Base-by-base conservation (phyloP, 2,113 vertebrate genomes). In the Anoura caudifer region DNA sequence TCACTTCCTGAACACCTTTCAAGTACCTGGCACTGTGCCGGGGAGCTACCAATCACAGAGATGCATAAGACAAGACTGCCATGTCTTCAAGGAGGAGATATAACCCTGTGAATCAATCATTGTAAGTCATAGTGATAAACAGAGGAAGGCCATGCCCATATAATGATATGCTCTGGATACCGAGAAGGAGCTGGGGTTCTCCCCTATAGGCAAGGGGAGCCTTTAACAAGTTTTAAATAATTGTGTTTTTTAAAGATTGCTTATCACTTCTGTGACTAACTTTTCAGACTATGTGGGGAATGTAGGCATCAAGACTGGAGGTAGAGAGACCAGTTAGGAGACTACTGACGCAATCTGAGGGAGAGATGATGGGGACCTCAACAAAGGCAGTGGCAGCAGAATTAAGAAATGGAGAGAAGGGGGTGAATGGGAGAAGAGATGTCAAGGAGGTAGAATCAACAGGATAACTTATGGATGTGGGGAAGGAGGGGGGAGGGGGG, bases 1-100 rank as follows among this genome's bases (percentile, higher is more conserved):
- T 90, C 86, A 94, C 45, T 87, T 79, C n/a, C 45, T 81, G 41
- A 90, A 92, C 47, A 95, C 59, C 52, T 94, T 93, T 20, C 41
- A 43, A 82, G 33, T 94, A 26, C 28, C 61, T 93, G 79, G 38
- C 56, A 61, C 43, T 90, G 41, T 63, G 33, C 22, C 87, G 38
- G 76, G 69, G 33, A 90, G 26, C 38, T 92, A 92, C 43, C 52
- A 47, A 87, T 89, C 83, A 88, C 4, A 70, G 45, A 85, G 79
- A 94, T 54, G 26, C 59, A 13, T 45, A 76, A 95, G 86, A 94
- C 41, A 94, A 67, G 56, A 87, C 70, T 70, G 24, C 24, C 88
- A 59, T 9, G 28, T 72, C 47, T 88, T 97, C 33, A 90, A 87
- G 54, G 20, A 89, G n/a, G 54, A 54, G 45, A 73, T 38, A 95